These are phyloP conservation scores for Chaetodon trifasciatus DNA, from an alignment of 2,797 vertebrate species.

Conservation along the genomic window DNA sequence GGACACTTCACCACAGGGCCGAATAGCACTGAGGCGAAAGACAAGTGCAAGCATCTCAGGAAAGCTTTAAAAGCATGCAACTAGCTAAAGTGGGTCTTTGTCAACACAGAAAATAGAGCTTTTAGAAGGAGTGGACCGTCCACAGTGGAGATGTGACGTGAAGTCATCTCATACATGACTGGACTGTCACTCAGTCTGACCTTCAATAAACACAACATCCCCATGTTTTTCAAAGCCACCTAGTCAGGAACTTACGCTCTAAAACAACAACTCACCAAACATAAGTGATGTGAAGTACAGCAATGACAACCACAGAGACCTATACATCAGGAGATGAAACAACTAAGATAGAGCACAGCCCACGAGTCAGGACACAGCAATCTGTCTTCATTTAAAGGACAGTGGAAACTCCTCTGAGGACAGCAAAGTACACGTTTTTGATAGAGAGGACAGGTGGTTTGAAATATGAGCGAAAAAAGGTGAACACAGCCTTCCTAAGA, in stretches of 20 bases:
- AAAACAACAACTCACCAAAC: slow-evolving; percentile 18
- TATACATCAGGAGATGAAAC: slow-evolving; percentile 42
- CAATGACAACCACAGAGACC: slow-evolving; percentile 18
- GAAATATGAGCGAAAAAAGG: slow-evolving; percentile 15
- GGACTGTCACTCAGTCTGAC: slow-evolving; percentile 28
- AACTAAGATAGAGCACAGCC: slow-evolving; percentile 30
- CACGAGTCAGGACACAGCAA: slow-evolving; percentile 36
- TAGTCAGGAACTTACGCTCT: slow-evolving; percentile 6
- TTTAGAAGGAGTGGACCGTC: slow-evolving; percentile 24
- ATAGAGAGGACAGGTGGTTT: slow-evolving; percentile 30
- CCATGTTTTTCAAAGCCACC: slow-evolving; percentile 8
- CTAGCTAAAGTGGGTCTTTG: slow-evolving; percentile 29
- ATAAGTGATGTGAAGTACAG: not conserved
- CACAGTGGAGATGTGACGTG: slow-evolving; percentile 12
- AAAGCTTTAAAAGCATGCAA: slow-evolving; percentile 45
- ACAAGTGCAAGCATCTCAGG: slow-evolving; percentile 47
- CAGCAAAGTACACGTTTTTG: slow-evolving; percentile 17
- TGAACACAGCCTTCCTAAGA: slow-evolving; percentile 14
- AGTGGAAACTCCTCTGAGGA: slow-evolving; percentile 22
- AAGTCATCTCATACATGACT: slow-evolving; percentile 13
- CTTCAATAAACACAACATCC: slow-evolving; percentile 30
- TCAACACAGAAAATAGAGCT: slow-evolving; percentile 36
- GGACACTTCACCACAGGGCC: slow-evolving; percentile 7
- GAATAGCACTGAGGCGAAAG: slow-evolving; percentile 34
- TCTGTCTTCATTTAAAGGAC: slow-evolving; percentile 62